Base-by-base conservation (phyloP, 2,797 vertebrate species). In the Steatocranus sp. region DNA sequence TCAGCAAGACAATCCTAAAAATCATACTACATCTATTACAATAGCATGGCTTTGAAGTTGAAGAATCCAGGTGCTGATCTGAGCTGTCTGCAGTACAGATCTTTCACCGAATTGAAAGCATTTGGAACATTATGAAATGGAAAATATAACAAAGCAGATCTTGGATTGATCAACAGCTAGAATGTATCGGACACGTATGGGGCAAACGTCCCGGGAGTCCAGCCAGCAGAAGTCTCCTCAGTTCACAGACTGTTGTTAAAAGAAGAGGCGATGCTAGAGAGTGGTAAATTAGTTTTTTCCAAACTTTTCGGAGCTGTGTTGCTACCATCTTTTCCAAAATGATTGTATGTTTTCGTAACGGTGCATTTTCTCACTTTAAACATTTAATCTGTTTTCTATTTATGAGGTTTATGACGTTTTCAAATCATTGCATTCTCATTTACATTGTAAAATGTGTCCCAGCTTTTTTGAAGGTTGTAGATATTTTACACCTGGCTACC, bases 221-320 rank as follows among this genome's bases (percentile, higher is more conserved):
- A 41, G 11, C 61, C 61, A 38, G n/a, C 7, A 38, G 61, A 34
- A 6, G 12, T 66, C 61, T 66, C 61, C 61, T 66, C 32, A 36
- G 1, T 63, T 36, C 58, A 38, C 34, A 41, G 12, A 66, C 61
- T 23, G n/a, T 38, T 23, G 61, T 15, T 23, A 41, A 41, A 66
- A 25, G 61, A 66, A 66, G 61, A 66, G 5, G 34, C 7, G 4
- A 38, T 38, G 58, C 12, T 66, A 41, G 2, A 38, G 20, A 66
- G 61, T 10, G 0, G 0, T 17, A 41, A 66, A 66, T 36, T 34
- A 0, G 3, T 12, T 34, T n/a, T 34, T 61, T 20, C 32, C 0
- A n/a, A 1, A 36, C 18, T 8, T 36, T 61, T 36, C 1, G 1
- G 3, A 63, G 18, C 30, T 8, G 18, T 63, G 11, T 63, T 63